These are phyloP conservation scores for Tridacna crocea DNA, from an alignment of 2,888 invertebrate species.

Conservation along the genomic window DNA sequence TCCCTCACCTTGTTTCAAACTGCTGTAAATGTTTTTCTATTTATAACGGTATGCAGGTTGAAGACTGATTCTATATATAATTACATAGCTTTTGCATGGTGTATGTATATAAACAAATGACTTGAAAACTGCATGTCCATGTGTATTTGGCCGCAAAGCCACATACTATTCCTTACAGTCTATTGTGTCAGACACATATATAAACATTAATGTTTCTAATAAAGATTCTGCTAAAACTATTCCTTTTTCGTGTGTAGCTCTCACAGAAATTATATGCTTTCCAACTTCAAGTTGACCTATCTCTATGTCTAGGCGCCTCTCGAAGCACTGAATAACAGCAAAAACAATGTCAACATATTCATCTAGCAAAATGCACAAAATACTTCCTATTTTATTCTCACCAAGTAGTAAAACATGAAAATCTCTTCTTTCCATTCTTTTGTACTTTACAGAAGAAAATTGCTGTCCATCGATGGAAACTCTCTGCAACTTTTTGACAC, in stretches of 20 bases:
- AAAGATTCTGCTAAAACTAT: not conserved
- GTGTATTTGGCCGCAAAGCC: not conserved
- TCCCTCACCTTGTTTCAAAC: too few relatives aligned
- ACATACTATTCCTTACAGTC: not conserved
- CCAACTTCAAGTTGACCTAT: not conserved
- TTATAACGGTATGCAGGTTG: too few relatives aligned
- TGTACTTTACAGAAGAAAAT: not conserved
- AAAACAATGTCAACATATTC: not conserved
- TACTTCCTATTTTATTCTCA: not conserved
- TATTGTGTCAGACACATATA: not conserved
- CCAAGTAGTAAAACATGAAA: not conserved
- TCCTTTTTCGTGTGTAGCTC: not conserved
- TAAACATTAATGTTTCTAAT: not conserved
- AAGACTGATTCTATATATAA: not conserved
- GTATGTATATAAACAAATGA: not conserved
- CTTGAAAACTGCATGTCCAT: not conserved
- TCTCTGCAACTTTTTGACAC: not conserved
- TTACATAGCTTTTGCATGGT: not conserved
- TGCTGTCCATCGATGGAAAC: not conserved
- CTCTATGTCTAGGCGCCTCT: not conserved
- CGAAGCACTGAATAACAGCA: not conserved
- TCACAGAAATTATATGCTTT: not conserved
- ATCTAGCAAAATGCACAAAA: not conserved
- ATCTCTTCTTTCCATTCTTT: not conserved
- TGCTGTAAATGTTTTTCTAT: too few relatives aligned